phyloP scores from a whole-genome alignment of 2,113 vertebrate species.

The Sinocyclocheilus maitianheensis region DNA sequence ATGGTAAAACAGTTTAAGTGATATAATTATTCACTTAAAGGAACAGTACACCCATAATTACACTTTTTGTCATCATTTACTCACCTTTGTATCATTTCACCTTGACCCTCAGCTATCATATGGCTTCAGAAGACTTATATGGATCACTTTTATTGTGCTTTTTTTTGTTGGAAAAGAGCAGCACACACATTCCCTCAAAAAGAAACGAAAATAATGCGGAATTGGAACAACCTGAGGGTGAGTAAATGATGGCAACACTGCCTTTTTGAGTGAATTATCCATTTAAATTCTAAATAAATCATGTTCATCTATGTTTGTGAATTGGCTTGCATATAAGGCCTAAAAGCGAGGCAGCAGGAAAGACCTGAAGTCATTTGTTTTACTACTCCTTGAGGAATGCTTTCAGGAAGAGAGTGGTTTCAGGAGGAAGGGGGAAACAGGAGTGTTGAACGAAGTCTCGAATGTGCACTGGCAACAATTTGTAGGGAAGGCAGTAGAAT shows the following conservation, averaged over 20 bases:
- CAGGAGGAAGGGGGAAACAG: conserved; percentile 33
- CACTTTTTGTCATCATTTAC: neutral
- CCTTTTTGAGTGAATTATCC: neutral
- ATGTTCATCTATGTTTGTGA: neutral
- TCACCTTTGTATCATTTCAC: neutral
- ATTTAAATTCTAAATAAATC: neutral
- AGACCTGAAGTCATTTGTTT: conserved; percentile 61
- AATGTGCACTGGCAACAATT: conserved; percentile 36
- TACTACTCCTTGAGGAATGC: conserved; percentile 48
- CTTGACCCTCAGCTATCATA: neutral
- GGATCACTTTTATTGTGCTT: neutral
- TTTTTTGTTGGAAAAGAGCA: neutral
- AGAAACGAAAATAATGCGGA: neutral
- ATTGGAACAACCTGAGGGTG: neutral
- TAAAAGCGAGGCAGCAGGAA: conserved; percentile 18
- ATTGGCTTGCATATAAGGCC: neutral
- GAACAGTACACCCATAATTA: neutral
- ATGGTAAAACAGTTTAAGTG: neutral
- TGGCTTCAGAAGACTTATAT: neutral
- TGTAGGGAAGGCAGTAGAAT: conserved; percentile 49
- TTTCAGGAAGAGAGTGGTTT: conserved; percentile 48
- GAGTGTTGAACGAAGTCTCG: conserved; percentile 31
- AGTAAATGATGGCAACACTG: neutral
- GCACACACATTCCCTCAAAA: neutral
- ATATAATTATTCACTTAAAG: neutral